A percentile compares a stretch with the other conserved stretches of the same genome.
These are phyloP conservation scores for Olivierus martensii DNA, from an alignment of 1,140 invertebrate species.

Conservation along the genomic window DNA sequence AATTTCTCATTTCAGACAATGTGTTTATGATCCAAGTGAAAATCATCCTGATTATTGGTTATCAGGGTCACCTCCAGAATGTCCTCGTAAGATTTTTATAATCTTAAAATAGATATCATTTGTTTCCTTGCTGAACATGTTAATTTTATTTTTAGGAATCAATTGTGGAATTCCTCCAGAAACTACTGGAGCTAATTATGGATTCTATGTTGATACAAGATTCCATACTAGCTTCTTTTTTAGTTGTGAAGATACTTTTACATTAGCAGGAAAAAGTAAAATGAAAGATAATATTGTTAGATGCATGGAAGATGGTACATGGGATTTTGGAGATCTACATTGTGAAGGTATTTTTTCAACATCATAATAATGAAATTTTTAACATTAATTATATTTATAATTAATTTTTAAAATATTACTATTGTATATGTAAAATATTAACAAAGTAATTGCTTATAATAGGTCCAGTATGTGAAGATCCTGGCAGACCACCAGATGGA, in stretches of 20 bases:
- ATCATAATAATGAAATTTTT: too few relatives aligned
- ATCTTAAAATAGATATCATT: background rate
- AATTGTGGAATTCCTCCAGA: conserved; percentile 75
- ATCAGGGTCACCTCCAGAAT: conserved; percentile 66
- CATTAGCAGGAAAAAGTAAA: conserved; percentile 77
- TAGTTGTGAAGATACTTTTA: conserved; percentile 90
- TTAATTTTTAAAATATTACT: background rate
- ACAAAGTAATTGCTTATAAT: background rate
- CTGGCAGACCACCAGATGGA: conserved; percentile 82
- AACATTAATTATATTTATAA: background rate
- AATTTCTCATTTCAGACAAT: conserved; percentile 72
- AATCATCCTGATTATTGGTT: conserved; percentile 84
- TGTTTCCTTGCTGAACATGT: background rate
- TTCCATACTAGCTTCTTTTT: conserved; percentile 90
- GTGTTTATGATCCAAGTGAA: conserved; percentile 87
- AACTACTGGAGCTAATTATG: conserved; percentile 84
- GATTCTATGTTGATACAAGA: conserved; percentile 63
- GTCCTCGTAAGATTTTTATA: conserved; percentile 44
- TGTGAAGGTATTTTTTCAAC: conserved; percentile 53
- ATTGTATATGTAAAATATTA: background rate
- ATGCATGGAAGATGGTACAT: conserved; percentile 80
- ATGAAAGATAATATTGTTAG: conserved; percentile 82
- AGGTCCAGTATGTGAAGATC: conserved; percentile 84
- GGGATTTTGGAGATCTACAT: conserved; percentile 91
- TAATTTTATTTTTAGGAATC: conserved; percentile 42